phyloP scores from a whole-genome alignment of 2,113 vertebrate species.

The Antechinus stuartii region DNA sequence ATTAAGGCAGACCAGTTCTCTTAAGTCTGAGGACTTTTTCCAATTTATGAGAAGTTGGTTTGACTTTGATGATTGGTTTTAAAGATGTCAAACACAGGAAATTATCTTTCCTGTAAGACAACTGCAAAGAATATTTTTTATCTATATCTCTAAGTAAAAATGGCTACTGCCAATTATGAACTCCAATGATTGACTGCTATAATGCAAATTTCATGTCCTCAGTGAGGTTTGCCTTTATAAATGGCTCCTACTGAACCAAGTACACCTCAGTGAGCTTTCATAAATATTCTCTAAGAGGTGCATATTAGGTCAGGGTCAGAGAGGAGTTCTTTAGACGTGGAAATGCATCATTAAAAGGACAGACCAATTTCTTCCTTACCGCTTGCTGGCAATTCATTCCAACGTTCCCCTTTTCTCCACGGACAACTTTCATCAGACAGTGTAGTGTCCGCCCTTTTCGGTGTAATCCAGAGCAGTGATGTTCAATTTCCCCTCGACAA shows the following conservation, averaged over 20 bases:
- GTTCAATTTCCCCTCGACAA: slow-evolving; percentile 95
- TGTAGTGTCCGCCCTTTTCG: slow-evolving; percentile 97
- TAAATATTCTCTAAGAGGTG: slow-evolving; percentile 1
- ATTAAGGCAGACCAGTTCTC: slow-evolving; percentile 9
- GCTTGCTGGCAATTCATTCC: slow-evolving; percentile 93
- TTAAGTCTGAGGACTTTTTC: not conserved
- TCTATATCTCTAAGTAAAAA: slow-evolving; percentile 30
- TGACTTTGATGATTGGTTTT: slow-evolving; percentile 10
- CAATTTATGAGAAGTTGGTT: slow-evolving; percentile 32
- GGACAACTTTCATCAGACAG: slow-evolving; percentile 95
- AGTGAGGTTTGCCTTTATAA: slow-evolving; percentile 17
- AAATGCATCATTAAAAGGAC: slow-evolving; percentile 10
- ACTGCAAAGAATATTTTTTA: slow-evolving; percentile 26
- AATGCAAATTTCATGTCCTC: slow-evolving; percentile 21
- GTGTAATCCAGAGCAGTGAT: slow-evolving; percentile 95
- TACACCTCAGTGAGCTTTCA: slow-evolving; percentile 4
- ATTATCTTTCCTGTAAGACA: slow-evolving; percentile 27
- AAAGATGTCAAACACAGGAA: slow-evolving; percentile 20
- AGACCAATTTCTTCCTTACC: slow-evolving; percentile 83
- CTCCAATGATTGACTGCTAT: slow-evolving; percentile 16
- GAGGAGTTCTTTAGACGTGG: not conserved
- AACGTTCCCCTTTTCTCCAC: slow-evolving; percentile 89
- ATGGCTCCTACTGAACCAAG: not conserved
- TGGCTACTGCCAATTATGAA: slow-evolving; percentile 25
- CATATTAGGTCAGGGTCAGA: not conserved